Base-by-base conservation (phyloP, 1,140 invertebrate species). In the Diorhabda sublineata region DNA sequence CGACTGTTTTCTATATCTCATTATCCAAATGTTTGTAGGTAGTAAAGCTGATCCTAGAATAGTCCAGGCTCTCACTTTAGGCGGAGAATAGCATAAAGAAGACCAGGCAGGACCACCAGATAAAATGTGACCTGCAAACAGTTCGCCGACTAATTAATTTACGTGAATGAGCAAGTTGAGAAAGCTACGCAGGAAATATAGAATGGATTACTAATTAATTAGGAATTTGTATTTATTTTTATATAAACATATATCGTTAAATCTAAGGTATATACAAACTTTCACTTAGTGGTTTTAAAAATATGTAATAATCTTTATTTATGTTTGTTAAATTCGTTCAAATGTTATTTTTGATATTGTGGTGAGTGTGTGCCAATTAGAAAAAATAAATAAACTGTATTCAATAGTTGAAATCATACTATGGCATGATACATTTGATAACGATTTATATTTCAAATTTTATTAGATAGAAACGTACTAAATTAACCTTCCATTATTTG, bases 21-120 rank as follows among this genome's bases (percentile, higher is more conserved):
- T 52, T 52, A 3, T 8, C n/a, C 47, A 52, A 52, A 6, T 4
- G 4, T 52, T 52, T 52, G 6, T n/a, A 52, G 47, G 47, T 71
- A 98, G 96, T 81, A 98, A 98, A 84, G 95, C 95, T 58, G 97
- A 99, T 84, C 97, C 97, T 4, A 90, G 96, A 83, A 99, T 99
- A 80, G 96, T 99, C 11, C 96, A 98, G 83, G 97, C 92, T n/a
- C 83, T 94, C 58, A 91, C 91, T 42, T 84, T 94, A 72, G 91
- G 91, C 68, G 88, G 88, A 73, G 89, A 90, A 87, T 90, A 90
- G 78, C 80, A 78, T 70, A 77, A 69, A 76, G 79, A 72, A 7
- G 75, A 69, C 7, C 77, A 77, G 58, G 78, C 77, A 58, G 69
- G 74, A 69, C 75, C 74, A 69, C 74, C 76, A 61, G 78, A 78